Percentiles rank a stretch among this genome's conserved stretches.
phyloP scores from a whole-genome alignment of 2,797 vertebrate genomes.

The Microctenopoma stevenorrisi region DNA sequence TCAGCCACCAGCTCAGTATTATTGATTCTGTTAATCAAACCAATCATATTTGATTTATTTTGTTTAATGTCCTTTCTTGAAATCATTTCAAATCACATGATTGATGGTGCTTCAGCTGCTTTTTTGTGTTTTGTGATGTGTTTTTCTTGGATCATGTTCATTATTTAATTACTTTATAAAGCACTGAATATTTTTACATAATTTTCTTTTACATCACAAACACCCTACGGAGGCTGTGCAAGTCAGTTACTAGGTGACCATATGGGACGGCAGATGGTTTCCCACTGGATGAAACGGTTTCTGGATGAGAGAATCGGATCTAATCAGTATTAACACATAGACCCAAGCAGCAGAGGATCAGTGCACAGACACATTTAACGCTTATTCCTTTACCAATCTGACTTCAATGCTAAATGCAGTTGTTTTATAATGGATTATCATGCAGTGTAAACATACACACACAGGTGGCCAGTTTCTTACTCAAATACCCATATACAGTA shows the following conservation, averaged over 20 bases:
- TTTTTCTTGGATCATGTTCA: conserved; percentile 23
- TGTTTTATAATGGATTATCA: not conserved
- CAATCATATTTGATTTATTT: conserved; percentile 26
- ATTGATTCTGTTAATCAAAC: conserved; percentile 69
- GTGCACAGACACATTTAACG: not conserved
- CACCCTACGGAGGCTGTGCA: conserved; percentile 25
- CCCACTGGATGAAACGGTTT: conserved; percentile 36
- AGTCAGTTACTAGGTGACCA: conserved; percentile 60
- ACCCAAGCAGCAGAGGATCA: conserved; percentile 30
- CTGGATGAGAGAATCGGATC: conserved; percentile 68
- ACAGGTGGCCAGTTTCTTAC: not conserved
- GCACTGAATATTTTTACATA: not conserved
- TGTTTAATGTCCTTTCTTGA: conserved; percentile 31
- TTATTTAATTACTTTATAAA: conserved; percentile 40
- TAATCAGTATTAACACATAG: conserved; percentile 64
- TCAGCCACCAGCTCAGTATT: conserved; percentile 72
- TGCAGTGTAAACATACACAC: not conserved
- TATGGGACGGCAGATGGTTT: conserved; percentile 80
- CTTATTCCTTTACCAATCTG: not conserved
- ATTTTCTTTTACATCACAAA: conserved; percentile 8
- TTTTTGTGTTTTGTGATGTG: conserved; percentile 49
- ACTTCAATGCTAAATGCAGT: not conserved
- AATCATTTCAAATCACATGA: conserved; percentile 62
- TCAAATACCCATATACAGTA: not conserved
- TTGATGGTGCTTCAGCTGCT: conserved; percentile 38